A percentile compares a stretch with the other conserved stretches of the same genome.
Conservation (phyloP, 2,888 invertebrate species). For the Leucozona laternaria region DNA sequence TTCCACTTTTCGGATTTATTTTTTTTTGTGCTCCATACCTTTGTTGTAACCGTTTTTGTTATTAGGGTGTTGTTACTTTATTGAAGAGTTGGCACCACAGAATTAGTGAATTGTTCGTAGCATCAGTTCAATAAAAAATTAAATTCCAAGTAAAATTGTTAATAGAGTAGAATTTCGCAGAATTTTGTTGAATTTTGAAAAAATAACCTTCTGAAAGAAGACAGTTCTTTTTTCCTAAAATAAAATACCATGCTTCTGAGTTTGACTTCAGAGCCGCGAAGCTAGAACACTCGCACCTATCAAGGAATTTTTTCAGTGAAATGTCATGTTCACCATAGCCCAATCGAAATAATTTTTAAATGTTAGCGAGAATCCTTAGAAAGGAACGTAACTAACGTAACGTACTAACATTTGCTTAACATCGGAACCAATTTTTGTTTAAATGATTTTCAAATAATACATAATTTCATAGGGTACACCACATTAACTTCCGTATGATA, state of each 20-base stretch:
- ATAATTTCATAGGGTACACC: conserved; percentile 4
- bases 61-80: conserved; percentile 3
- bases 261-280: too few species aligned
- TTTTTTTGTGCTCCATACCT: neutral
- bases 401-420: too few species aligned
- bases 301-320: too few species aligned
- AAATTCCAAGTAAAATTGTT: neutral
- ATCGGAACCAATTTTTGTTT: neutral
- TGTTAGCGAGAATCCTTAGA: too few species aligned
- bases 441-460: neutral
- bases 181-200: too few species aligned
- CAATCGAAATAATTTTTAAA: too few species aligned
- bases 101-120: neutral
- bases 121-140: fast-evolving
- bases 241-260: too few species aligned
- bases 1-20: conserved; percentile 61
- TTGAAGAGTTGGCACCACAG: neutral
- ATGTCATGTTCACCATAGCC: too few species aligned
- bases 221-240: too few species aligned
- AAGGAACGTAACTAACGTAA: too few species aligned
- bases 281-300: too few species aligned
- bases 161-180: neutral
- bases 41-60: neutral
- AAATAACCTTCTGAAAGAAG: too few species aligned
- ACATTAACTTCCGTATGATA: neutral